phyloP scores from a whole-genome alignment of 2,888 invertebrate species.

The Sminthurinus aureus region DNA sequence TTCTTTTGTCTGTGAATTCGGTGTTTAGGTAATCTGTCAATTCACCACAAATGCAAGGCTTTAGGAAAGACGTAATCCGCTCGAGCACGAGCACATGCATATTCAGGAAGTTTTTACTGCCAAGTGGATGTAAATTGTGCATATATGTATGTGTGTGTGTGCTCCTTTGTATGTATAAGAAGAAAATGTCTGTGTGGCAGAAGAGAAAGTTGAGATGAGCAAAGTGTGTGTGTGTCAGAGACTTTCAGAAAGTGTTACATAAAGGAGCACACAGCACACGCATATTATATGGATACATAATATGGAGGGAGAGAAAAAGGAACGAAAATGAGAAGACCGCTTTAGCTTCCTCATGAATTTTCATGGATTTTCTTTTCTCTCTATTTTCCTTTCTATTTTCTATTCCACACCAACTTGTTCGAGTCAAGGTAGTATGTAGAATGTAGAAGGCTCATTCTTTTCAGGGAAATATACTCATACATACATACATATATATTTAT shows the following conservation, averaged over 20 bases:
- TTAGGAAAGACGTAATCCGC: slow-evolving; percentile 36
- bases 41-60: slow-evolving; percentile 41
- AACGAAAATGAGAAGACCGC: slow-evolving; percentile 16
- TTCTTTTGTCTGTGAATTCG: slow-evolving; percentile 43
- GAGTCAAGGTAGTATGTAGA: neutral
- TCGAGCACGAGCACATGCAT: slow-evolving; percentile 29
- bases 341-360: slow-evolving; percentile 25
- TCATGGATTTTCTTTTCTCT: slow-evolving; percentile 24
- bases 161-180: neutral
- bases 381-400: neutral
- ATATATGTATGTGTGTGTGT: neutral
- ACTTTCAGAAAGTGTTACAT: neutral
- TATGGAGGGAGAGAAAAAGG: neutral
- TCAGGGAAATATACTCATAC: neutral
- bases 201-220: slow-evolving; percentile 6
- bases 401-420: slow-evolving; percentile 15
- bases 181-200: too few species aligned
- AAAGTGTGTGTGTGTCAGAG: neutral
- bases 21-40: slow-evolving; percentile 48
- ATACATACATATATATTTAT: neutral
- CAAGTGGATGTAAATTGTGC: slow-evolving; percentile 21
- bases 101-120: slow-evolving; percentile 38
- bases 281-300: neutral
- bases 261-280: neutral
- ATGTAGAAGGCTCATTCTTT: slow-evolving; percentile 7